Conservation (phyloP, 1,140 invertebrate genomes). For the Artemia franciscana region DNA sequence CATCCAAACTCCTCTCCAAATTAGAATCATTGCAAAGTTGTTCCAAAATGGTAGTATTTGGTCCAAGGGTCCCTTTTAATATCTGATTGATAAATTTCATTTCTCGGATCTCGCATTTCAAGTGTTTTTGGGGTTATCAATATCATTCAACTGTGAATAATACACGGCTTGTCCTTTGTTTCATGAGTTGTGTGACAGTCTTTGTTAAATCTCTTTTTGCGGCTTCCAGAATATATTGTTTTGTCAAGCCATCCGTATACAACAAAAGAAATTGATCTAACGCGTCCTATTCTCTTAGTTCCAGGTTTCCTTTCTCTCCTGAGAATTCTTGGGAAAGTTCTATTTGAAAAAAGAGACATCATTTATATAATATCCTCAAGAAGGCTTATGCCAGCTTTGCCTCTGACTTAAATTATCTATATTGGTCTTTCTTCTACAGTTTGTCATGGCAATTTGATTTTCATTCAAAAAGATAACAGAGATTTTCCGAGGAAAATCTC, state of each 20-base stretch:
- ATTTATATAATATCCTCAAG: no score
- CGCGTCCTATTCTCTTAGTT: background rate
- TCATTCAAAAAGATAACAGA: no score
- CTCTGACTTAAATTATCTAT: no score
- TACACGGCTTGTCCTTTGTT: background rate
- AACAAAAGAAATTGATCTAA: background rate
- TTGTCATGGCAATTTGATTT: no score
- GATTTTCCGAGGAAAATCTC: no score
- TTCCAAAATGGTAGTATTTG: no score
- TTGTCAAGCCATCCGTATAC: background rate
- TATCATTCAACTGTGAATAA: background rate
- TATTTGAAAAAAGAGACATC: no score
- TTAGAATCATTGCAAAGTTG: no score
- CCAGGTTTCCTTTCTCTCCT: background rate
- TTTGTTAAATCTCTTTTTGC: background rate
- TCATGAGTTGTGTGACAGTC: background rate
- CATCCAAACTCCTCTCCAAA: no score
- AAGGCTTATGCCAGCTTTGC: no score
- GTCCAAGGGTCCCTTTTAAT: no score
- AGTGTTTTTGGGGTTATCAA: background rate
- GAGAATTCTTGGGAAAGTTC: background rate
- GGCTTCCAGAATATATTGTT: background rate
- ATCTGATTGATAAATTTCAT: background rate
- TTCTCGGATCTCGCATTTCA: background rate
- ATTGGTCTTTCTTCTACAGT: no score